Evolutionary conservation across 1,140 invertebrate species (phyloP), one percentile per base, ranked within the genome.

Genomic region (Calliopsis andreniformis): DNA sequence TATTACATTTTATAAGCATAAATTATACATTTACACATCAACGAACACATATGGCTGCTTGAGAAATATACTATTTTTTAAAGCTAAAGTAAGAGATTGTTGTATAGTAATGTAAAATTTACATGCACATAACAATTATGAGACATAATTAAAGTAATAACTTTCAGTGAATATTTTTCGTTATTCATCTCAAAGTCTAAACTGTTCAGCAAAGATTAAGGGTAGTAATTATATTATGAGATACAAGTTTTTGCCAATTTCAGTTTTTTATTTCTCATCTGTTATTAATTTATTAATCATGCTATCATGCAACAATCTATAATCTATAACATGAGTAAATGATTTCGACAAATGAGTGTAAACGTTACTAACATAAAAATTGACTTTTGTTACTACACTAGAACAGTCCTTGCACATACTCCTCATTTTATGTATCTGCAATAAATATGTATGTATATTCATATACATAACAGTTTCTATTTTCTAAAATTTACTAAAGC

Each of bases 221-320:
- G n/a, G 4, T 23, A 3, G 16, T 25, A 58, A 20, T 58, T 20
- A 14, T 14, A 6, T 23, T 53, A 7, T 47, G 6, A 62, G 35
- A 25, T 62, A 5, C 1, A 28, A 35, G 43, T 45, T 45, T 43
- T 55, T 43, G 1, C 0, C 25, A 10, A 14, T 43, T 35, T 25
- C 20, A 56, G 5, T 12, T 77, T 55, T 47, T 32, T n/a, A 76
- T 30, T 72, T 70, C 59, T 10, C 58, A 49, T 72, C 45, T 51
- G 47, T 39, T 25, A 18, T 5, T 23, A 47, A 43, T 61, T 35
- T 39, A 63, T 35, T 39, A 39, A 63, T 39, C 18, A 45, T 69
- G 18, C 20, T 39, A 23, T 42, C 6, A 69, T 47, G 32, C 32
- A 30, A 16, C 7, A 28, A 6, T 23, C 1, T 18, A 6, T 32